Percentiles rank a stretch among this genome's conserved stretches.
Evolutionary conservation across 2,888 invertebrate genomes (phyloP).

Genomic region (Drosophila testacea): DNA sequence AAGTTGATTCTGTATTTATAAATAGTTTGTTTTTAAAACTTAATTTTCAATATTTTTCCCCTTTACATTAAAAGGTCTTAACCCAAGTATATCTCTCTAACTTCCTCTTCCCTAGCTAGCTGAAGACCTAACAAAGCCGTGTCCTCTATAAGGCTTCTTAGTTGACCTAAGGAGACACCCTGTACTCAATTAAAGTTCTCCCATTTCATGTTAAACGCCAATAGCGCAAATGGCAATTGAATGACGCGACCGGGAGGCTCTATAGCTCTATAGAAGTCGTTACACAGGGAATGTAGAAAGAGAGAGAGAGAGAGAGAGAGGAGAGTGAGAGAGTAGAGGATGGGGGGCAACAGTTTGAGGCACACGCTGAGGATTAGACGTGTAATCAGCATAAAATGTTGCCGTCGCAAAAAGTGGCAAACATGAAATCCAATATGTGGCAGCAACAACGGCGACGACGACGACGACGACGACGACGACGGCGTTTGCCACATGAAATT

Average conservation of each 20-base stretch:
- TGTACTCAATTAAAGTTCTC: constrained; percentile 60
- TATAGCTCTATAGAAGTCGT: constrained; percentile 19
- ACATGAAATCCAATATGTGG: constrained; percentile 78
- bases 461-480: neutral
- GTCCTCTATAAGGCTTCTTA: constrained; percentile 25
- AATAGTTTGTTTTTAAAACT: too few relatives aligned
- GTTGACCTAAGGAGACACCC: constrained; percentile 40
- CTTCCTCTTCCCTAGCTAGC: neutral
- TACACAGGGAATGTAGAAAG: constrained; percentile 6
- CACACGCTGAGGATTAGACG: constrained; percentile 79
- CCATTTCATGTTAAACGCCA: constrained; percentile 61
- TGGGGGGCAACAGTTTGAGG: constrained; percentile 45
- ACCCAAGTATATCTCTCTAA: neutral
- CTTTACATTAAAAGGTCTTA: neutral
- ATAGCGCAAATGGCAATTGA: constrained; percentile 69
- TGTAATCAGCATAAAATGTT: constrained; percentile 80
- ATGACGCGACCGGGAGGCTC: constrained; percentile 48
- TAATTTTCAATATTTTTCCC: neutral
- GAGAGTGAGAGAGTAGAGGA: neutral
- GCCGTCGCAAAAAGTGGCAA: constrained; percentile 70
- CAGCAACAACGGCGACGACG: constrained; percentile 24
- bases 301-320: neutral
- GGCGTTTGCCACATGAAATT: constrained; percentile 13
- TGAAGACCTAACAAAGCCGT: constrained; percentile 17
- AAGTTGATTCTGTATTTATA: too few relatives aligned